A percentile compares a stretch with the other conserved stretches of the same genome.
Evolutionary conservation across 2,113 vertebrate species (phyloP).

Genomic region (Pollachius pollachius): DNA sequence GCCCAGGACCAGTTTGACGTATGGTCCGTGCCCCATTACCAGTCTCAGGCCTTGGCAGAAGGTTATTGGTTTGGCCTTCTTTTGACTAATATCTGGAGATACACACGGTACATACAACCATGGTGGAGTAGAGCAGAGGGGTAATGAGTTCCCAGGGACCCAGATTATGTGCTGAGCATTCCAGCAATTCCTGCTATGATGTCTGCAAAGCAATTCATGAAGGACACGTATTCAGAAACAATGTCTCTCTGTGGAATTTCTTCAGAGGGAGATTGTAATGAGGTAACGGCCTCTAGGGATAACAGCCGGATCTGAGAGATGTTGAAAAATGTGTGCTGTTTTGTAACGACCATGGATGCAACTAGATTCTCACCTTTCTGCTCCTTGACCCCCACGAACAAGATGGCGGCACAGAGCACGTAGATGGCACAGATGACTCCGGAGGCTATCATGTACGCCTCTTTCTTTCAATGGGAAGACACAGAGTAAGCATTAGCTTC

Average conservation of each 20-base stretch:
- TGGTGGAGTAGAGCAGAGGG: neutral
- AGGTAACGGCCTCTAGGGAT: too few relatives aligned
- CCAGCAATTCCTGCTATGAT: too few relatives aligned
- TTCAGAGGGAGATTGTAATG: too few relatives aligned
- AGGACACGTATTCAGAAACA: too few relatives aligned
- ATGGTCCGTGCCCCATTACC: slow-evolving; percentile 86
- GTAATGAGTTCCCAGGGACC: too few relatives aligned
- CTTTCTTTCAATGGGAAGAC: slow-evolving; percentile 67
- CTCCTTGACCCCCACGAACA: slow-evolving; percentile 84
- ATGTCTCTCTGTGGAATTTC: too few relatives aligned
- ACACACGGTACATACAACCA: neutral
- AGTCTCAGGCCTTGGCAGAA: slow-evolving; percentile 83
- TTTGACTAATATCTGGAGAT: slow-evolving; percentile 64
- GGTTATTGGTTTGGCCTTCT: slow-evolving; percentile 68
- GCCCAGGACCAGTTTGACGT: slow-evolving; percentile 84
- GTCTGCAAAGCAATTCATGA: too few relatives aligned
- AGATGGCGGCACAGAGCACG: slow-evolving; percentile 79
- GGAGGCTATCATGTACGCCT: slow-evolving; percentile 85
- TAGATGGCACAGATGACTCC: slow-evolving; percentile 87
- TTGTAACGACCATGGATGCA: too few relatives aligned
- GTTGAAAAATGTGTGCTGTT: too few relatives aligned
- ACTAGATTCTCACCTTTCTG: slow-evolving; percentile 75
- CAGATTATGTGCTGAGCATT: too few relatives aligned
- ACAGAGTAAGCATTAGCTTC: neutral
- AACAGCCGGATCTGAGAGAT: too few relatives aligned